Evolutionary conservation across 1,140 invertebrate species (phyloP).

Genomic region (Drosophila persimilis): DNA sequence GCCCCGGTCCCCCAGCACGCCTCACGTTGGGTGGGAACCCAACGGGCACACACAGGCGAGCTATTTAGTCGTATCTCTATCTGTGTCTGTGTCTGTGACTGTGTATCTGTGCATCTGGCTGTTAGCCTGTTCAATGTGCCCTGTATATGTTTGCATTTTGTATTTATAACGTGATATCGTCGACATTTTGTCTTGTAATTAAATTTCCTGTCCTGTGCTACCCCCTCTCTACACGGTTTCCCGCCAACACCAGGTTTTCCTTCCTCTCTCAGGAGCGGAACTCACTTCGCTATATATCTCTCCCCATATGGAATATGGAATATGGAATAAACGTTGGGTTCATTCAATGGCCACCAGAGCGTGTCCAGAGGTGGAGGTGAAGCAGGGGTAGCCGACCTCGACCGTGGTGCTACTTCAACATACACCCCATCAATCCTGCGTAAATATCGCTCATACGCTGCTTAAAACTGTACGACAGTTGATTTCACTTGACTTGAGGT

Average conservation of each 20-base stretch:
- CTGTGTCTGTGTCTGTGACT: neutral
- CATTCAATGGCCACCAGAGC: conserved; percentile 33
- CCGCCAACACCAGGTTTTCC: conserved; percentile 10
- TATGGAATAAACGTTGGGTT: conserved; percentile 42
- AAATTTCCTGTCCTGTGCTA: conserved; percentile 51
- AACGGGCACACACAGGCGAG: neutral
- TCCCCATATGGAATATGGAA: conserved; percentile 22
- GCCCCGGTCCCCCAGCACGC: neutral
- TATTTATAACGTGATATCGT: conserved; percentile 69
- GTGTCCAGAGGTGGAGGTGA: neutral
- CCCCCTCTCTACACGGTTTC: neutral
- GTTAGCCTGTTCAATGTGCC: neutral
- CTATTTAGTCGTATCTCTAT: neutral
- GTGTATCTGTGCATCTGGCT: conserved; percentile 1
- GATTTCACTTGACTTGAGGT: conserved; percentile 69
- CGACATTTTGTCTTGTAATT: conserved; percentile 73
- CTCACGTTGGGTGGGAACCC: too few relatives aligned
- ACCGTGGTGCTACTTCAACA: too few relatives aligned
- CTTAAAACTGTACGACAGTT: conserved; percentile 76
- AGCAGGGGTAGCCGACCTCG: too few relatives aligned
- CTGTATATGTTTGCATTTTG: conserved; percentile 50
- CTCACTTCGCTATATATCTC: too few relatives aligned
- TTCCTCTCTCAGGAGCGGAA: neutral
- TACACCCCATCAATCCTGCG: conserved; percentile 9
- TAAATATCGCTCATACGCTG: conserved; percentile 75